Evolutionary conservation across 2,888 invertebrate genomes (phyloP).

Genomic region (Dolomedes plantarius): DNA sequence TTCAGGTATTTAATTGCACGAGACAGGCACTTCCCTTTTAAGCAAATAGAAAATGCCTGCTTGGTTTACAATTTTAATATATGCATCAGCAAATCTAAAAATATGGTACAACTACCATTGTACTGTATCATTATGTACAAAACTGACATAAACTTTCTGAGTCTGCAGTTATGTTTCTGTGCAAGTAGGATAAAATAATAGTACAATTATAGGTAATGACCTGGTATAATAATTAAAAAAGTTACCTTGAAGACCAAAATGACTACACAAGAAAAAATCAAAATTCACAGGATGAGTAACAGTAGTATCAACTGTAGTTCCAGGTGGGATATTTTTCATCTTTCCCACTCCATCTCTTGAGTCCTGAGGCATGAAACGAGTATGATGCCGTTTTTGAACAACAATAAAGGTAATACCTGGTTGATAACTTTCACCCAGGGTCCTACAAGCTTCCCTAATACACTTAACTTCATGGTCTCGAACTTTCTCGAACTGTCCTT

Average conservation of each 20-base stretch:
- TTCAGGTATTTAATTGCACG: no score
- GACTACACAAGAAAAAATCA: slow-evolving; percentile 90
- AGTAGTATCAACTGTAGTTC: slow-evolving; percentile 89
- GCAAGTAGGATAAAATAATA: no score
- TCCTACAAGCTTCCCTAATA: slow-evolving; percentile 82
- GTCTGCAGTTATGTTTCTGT: no score
- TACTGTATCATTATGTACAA: no score
- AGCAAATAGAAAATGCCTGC: no score
- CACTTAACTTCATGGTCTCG: slow-evolving; percentile 79
- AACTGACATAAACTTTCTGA: no score
- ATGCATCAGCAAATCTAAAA: no score
- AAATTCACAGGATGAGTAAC: slow-evolving; percentile 91
- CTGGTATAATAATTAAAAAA: no score
- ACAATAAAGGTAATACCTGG: slow-evolving; percentile 93
- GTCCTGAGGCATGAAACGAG: slow-evolving; percentile 79
- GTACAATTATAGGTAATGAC: no score
- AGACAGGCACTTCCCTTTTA: no score
- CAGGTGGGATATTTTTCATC: slow-evolving; percentile 85
- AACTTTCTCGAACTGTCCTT: slow-evolving; percentile 85
- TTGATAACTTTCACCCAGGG: slow-evolving; percentile 79
- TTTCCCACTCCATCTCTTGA: slow-evolving; percentile 74
- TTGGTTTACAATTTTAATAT: no score
- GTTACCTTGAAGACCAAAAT: slow-evolving; percentile 79
- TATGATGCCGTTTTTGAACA: slow-evolving; percentile 98
- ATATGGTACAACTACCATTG: no score